phyloP scores from a whole-genome alignment of 2,797 vertebrate species.

The Meda fulgida region DNA sequence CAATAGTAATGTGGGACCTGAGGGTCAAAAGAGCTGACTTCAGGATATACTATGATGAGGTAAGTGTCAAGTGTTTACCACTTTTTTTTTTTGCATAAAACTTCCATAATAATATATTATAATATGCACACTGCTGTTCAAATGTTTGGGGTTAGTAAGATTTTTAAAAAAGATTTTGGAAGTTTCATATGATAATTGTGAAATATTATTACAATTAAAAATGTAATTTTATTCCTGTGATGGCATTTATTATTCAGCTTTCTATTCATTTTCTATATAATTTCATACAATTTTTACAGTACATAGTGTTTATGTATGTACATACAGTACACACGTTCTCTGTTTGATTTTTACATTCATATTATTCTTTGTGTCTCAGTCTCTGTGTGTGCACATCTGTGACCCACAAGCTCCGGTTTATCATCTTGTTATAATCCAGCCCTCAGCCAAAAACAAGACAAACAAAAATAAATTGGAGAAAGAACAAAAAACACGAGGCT shows the following conservation, averaged over 20 bases:
- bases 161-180: neutral
- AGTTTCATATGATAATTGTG: neutral
- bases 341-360: neutral
- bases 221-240: neutral
- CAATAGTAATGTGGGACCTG: constrained; percentile 94
- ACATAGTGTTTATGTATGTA: neutral
- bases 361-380: neutral
- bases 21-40: constrained; percentile 92
- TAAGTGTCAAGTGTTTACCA: constrained; percentile 69
- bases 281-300: neutral
- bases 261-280: neutral
- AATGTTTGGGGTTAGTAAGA: neutral
- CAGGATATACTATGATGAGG: constrained; percentile 98
- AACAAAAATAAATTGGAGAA: neutral
- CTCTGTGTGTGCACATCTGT: neutral
- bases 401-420: neutral
- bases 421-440: constrained; percentile 20
- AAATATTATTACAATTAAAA: neutral
- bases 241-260: neutral
- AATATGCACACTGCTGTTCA: neutral
- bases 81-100: neutral
- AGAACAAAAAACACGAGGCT: constrained; percentile 4
- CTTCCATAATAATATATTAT: neutral
- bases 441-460: constrained; percentile 34
- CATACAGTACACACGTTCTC: neutral